Percentiles rank a stretch among this genome's conserved stretches.
Evolutionary conservation across 2,797 vertebrate species (phyloP).

Genomic region (Pampus argenteus): DNA sequence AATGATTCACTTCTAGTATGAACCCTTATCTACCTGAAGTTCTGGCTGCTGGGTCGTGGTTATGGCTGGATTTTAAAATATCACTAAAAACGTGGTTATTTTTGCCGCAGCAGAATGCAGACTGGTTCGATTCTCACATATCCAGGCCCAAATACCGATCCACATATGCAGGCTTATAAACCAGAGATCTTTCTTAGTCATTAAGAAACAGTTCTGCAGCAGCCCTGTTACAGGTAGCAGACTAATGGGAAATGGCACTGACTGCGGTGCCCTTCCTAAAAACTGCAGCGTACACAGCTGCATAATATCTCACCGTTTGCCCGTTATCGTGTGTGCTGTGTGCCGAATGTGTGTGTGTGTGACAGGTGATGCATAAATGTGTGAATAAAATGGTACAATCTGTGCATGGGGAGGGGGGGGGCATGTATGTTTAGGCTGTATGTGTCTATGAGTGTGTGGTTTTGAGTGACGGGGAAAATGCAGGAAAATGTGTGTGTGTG

Average conservation of each 20-base stretch:
- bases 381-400: conserved; percentile 19
- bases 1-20: background rate
- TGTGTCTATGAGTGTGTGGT: background rate
- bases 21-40: background rate
- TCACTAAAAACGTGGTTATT: conserved; percentile 11
- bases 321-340: background rate
- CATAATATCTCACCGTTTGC: conserved; percentile 17
- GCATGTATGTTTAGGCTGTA: conserved; percentile 23
- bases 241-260: conserved; percentile 42
- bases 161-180: background rate
- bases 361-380: conserved; percentile 29
- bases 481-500: background rate
- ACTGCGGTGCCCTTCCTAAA: conserved; percentile 33
- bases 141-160: background rate
- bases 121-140: conserved; percentile 1
- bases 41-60: conserved; percentile 1
- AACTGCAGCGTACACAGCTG: conserved; percentile 29
- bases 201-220: conserved; percentile 32
- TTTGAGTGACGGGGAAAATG: conserved; percentile 38
- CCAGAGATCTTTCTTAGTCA: conserved; percentile 5
- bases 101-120: background rate
- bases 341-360: background rate
- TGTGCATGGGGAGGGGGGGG: background rate
- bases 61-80: conserved; percentile 5
- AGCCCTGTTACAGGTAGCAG: conserved; percentile 25